These are phyloP conservation scores for Chrysolina oricalcia DNA, from an alignment of 2,888 invertebrate genomes.

Conservation along the genomic window DNA sequence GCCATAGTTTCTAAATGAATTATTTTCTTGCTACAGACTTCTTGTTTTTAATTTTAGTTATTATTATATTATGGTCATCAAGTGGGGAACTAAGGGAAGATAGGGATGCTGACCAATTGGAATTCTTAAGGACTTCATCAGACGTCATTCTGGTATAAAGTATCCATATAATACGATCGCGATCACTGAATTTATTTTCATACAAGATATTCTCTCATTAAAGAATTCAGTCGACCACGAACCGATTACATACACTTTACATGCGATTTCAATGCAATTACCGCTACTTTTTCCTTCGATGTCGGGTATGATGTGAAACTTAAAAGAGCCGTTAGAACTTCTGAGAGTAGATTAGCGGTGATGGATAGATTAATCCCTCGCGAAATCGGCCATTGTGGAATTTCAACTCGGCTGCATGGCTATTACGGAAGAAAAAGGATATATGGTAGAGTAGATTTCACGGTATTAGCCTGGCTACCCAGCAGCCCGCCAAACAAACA, in stretches of 20 bases:
- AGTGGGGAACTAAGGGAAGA: too few relatives aligned
- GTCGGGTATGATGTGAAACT: conserved; percentile 2
- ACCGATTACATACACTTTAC: conserved; percentile 1
- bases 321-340: conserved; percentile 25
- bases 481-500: conserved; percentile 40
- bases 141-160: too few relatives aligned
- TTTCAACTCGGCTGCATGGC: conserved; percentile 18
- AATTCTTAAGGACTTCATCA: too few relatives aligned
- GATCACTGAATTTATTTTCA: neutral
- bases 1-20: too few relatives aligned
- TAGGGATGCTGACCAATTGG: too few relatives aligned
- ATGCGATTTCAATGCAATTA: conserved; percentile 16
- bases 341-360: conserved; percentile 34
- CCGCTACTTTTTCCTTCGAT: conserved; percentile 1
- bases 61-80: too few relatives aligned
- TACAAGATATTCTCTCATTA: conserved; percentile 10
- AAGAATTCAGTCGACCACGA: neutral
- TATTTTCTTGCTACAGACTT: too few relatives aligned
- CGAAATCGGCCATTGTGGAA: conserved; percentile 37
- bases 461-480: conserved; percentile 53
- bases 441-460: conserved; percentile 59
- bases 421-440: conserved; percentile 51
- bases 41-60: too few relatives aligned
- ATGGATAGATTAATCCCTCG: conserved; percentile 34
- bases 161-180: neutral